phyloP scores from a whole-genome alignment of 1,140 invertebrate species.

The Caenorhabditis brenneri region DNA sequence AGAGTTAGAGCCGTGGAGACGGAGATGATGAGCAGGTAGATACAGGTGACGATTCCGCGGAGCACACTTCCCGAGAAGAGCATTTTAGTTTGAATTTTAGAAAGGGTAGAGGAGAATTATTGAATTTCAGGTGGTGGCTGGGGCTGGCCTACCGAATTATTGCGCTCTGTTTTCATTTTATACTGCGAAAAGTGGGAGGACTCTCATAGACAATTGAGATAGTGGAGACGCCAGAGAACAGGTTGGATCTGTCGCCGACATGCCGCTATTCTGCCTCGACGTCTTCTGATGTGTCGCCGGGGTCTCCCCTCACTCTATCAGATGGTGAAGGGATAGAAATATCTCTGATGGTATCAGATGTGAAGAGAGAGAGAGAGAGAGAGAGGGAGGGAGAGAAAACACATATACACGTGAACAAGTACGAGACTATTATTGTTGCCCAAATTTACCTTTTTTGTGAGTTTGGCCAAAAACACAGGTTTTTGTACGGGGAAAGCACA shows the following conservation, averaged over 20 bases:
- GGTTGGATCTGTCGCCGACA: conserved; percentile 31
- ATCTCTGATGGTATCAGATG: not conserved
- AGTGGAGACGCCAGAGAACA: not conserved
- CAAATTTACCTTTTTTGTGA: no score
- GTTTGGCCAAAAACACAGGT: not conserved
- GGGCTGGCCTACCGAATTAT: no score
- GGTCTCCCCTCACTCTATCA: not conserved
- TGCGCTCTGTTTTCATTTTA: not conserved
- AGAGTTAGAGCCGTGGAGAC: not conserved
- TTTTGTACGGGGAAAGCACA: not conserved
- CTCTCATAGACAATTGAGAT: not conserved
- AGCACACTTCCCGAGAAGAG: not conserved
- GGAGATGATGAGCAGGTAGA: not conserved
- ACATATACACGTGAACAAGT: not conserved
- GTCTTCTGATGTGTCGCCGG: conserved; percentile 13
- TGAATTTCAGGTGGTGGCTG: no score
- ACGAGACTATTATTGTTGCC: not conserved
- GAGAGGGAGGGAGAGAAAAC: not conserved
- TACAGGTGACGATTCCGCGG: not conserved
- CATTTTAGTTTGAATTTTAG: not conserved
- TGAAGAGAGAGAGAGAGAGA: not conserved
- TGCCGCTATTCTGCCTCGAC: conserved; percentile 26
- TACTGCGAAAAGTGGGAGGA: conserved; percentile 29
- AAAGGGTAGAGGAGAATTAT: no score
- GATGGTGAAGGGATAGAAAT: not conserved